Conservation (phyloP, 2,888 invertebrate genomes). For the Emmelina monodactyla region DNA sequence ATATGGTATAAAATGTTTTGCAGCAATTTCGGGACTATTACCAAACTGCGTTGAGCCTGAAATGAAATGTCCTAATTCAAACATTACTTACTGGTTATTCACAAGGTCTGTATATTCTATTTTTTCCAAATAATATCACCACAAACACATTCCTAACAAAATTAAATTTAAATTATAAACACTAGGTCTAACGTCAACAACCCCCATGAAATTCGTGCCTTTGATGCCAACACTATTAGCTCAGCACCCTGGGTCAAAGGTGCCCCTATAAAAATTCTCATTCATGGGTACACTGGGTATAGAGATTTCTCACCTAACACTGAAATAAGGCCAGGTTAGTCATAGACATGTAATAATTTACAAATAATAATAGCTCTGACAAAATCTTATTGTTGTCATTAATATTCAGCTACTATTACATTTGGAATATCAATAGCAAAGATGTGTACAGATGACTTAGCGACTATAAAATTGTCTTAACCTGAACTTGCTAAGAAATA, state of each 20-base stretch:
- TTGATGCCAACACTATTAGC: constrained; percentile 32
- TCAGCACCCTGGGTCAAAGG: constrained; percentile 48
- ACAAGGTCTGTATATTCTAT: constrained; percentile 65
- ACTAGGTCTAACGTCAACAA: constrained; percentile 38
- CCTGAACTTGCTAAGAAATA: no score
- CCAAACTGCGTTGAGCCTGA: constrained; percentile 41
- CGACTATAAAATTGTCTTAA: no score
- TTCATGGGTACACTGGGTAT: constrained; percentile 72
- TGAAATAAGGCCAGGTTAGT: constrained; percentile 65
- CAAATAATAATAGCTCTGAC: no score
- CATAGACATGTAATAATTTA: background rate
- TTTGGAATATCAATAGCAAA: no score
- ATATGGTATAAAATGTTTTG: no score
- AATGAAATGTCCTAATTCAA: constrained; percentile 64
- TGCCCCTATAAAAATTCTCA: constrained; percentile 62
- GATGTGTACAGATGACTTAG: no score
- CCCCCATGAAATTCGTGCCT: constrained; percentile 49
- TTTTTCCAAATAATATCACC: no score
- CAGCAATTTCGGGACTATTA: no score
- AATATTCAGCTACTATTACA: no score
- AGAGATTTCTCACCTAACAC: constrained; percentile 67
- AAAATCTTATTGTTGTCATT: no score
- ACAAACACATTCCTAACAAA: background rate
- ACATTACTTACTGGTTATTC: constrained; percentile 70
- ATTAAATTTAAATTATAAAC: constrained; percentile 7